These are phyloP conservation scores for Musca domestica DNA, from an alignment of 1,140 invertebrate species.

Conservation along the genomic window DNA sequence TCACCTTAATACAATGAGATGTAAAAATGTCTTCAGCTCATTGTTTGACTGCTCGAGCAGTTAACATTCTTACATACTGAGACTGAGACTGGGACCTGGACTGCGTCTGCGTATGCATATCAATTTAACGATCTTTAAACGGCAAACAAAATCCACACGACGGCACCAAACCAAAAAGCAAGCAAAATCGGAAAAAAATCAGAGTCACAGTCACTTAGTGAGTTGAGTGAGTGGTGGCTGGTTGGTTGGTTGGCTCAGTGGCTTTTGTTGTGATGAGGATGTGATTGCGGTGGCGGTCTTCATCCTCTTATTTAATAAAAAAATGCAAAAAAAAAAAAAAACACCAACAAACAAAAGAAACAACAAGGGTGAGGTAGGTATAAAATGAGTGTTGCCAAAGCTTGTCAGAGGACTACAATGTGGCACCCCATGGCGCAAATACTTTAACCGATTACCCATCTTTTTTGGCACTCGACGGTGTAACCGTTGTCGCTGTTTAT, in stretches of 20 bases:
- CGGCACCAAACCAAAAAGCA: background rate
- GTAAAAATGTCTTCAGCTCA: slow-evolving; percentile 19
- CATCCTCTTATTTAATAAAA: too few relatives aligned
- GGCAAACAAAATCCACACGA: background rate
- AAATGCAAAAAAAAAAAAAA: too few relatives aligned
- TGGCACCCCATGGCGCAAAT: slow-evolving; percentile 21
- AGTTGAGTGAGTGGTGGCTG: slow-evolving; percentile 13
- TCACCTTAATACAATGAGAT: slow-evolving; percentile 20
- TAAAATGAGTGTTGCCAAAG: slow-evolving; percentile 12
- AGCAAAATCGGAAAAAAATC: background rate
- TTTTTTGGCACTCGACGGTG: slow-evolving; percentile 9
- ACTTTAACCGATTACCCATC: slow-evolving; percentile 22
- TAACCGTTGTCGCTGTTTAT: background rate
- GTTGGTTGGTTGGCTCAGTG: background rate
- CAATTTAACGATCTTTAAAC: slow-evolving; percentile 21
- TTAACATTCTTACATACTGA: slow-evolving; percentile 1
- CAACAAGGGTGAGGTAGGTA: too few relatives aligned
- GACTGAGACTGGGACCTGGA: too few relatives aligned
- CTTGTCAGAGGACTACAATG: slow-evolving; percentile 14
- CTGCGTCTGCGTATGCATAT: slow-evolving; percentile 20
- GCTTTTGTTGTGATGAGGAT: too few relatives aligned
- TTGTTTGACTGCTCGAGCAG: slow-evolving; percentile 11
- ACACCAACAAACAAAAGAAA: background rate
- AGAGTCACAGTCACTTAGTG: slow-evolving; percentile 5
- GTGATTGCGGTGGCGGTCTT: too few relatives aligned